These are phyloP conservation scores for Eupristina koningsbergeri DNA, from an alignment of 1,140 invertebrate species.

Conservation along the genomic window DNA sequence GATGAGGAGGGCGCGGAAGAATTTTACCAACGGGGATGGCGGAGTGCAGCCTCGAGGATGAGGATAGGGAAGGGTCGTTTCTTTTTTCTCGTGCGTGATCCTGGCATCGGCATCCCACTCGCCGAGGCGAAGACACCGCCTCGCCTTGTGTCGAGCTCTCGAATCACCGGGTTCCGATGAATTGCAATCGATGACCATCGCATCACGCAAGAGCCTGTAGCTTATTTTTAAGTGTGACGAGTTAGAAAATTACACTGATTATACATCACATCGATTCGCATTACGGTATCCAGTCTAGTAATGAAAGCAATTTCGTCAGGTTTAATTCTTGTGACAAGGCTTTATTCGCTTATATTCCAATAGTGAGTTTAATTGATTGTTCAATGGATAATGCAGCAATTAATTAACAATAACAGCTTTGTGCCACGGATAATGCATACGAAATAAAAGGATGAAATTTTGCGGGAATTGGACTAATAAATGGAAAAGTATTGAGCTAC, in stretches of 20 bases:
- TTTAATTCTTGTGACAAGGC: constrained; percentile 4
- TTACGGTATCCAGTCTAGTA: constrained; percentile 28
- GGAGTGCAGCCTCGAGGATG: background rate
- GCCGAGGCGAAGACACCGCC: too few species aligned
- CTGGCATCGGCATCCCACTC: too few species aligned
- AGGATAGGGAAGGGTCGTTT: constrained; percentile 42
- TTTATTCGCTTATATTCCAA: background rate
- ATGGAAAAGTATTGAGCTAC: too few species aligned
- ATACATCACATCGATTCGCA: constrained; percentile 19
- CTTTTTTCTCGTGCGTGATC: background rate
- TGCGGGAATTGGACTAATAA: too few species aligned
- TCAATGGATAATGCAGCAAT: background rate
- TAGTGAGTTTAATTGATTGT: background rate
- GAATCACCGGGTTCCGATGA: background rate
- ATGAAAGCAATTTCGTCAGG: background rate
- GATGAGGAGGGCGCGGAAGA: constrained; percentile 20
- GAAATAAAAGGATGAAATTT: background rate
- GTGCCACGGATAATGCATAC: too few species aligned
- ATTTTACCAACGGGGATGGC: constrained; percentile 1
- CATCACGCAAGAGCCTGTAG: background rate
- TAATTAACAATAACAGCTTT: background rate
- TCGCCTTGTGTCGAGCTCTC: background rate
- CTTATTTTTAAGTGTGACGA: constrained; percentile 35
- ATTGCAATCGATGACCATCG: constrained; percentile 29
- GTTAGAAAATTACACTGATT: constrained; percentile 37